Evolutionary conservation across 2,888 invertebrate genomes (phyloP).

Genomic region (Himalopsyche kuldschensis): DNA sequence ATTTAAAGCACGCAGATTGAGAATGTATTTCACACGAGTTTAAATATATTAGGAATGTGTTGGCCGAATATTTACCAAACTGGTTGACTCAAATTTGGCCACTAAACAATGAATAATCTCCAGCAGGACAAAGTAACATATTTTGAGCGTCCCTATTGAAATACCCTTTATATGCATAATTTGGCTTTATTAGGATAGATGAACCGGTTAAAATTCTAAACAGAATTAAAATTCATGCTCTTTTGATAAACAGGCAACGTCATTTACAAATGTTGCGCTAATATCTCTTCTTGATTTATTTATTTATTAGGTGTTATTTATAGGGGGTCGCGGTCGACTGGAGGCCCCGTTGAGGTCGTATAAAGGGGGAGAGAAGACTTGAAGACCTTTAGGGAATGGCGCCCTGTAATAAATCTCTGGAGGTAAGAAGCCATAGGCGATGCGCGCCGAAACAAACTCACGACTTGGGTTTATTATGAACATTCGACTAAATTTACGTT

Average conservation of each 20-base stretch:
- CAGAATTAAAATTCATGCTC: conserved; percentile 16
- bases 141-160: no score
- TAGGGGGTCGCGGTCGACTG: conserved; percentile 25
- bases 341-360: conserved; percentile 5
- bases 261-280: neutral
- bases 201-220: neutral
- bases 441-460: neutral
- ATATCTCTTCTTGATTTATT: conserved; percentile 35
- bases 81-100: no score
- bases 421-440: neutral
- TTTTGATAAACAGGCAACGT: conserved; percentile 13
- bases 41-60: no score
- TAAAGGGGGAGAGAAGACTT: neutral
- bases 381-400: neutral
- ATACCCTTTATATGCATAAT: no score
- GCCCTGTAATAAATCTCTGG: conserved; percentile 18
- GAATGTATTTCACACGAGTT: no score
- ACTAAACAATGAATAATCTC: no score
- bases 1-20: no score
- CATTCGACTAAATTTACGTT: neutral
- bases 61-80: no score
- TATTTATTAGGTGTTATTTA: conserved; percentile 39
- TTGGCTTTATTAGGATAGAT: neutral
- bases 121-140: no score
- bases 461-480: neutral